These are phyloP conservation scores for Salpingus planirostris DNA, from an alignment of 2,888 invertebrate species.

Conservation along the genomic window DNA sequence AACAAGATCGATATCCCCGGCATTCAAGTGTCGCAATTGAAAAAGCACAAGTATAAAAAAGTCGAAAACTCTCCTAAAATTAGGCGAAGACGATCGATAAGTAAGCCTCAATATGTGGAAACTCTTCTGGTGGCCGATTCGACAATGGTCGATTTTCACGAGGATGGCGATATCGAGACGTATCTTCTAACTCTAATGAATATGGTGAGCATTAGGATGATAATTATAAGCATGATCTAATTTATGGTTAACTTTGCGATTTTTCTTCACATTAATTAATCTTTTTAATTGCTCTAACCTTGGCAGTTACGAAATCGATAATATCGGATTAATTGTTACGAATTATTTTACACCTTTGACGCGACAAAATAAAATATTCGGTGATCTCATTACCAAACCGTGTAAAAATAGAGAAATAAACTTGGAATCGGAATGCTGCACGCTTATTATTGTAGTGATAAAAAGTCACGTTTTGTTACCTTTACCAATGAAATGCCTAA, in stretches of 20 bases:
- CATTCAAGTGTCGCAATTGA: conserved; percentile 36
- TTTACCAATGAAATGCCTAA: no score
- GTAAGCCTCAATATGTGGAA: conserved; percentile 72
- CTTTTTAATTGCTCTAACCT: background rate
- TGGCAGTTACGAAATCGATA: no score
- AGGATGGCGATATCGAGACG: conserved; percentile 69
- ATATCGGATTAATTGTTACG: background rate
- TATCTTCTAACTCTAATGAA: conserved; percentile 90
- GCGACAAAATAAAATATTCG: no score
- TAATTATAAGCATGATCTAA: no score
- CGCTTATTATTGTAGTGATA: no score
- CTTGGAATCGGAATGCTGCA: no score
- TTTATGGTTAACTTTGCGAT: background rate
- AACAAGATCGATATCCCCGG: conserved; percentile 27
- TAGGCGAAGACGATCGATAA: conserved; percentile 53
- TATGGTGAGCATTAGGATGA: conserved; percentile 51
- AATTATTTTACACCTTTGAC: conserved; percentile 2
- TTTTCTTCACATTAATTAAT: conserved; percentile 1
- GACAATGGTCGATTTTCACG: conserved; percentile 80
- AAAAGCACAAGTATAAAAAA: conserved; percentile 38
- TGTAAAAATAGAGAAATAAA: no score
- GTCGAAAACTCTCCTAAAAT: no score
- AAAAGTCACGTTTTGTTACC: no score
- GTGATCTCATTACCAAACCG: no score
- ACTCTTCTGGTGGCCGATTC: conserved; percentile 80